Evolutionary conservation across 2,113 vertebrate genomes (phyloP).

Genomic region (Mesitornis unicolor): DNA sequence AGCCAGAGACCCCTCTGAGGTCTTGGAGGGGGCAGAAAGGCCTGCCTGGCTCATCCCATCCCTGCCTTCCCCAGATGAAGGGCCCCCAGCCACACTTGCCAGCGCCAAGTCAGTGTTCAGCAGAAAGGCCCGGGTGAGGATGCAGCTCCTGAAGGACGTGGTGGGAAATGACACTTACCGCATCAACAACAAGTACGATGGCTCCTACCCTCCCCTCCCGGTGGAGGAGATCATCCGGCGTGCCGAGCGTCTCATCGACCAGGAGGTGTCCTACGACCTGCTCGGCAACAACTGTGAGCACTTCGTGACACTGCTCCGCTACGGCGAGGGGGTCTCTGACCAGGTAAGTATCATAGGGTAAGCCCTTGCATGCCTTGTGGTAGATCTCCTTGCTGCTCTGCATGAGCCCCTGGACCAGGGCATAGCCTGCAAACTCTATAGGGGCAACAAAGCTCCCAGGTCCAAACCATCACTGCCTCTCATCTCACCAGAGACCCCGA

Average conservation of each 20-base stretch:
- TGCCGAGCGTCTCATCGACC: slow-evolving; percentile 79
- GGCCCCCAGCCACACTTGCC: slow-evolving; percentile 69
- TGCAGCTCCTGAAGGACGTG: slow-evolving; percentile 91
- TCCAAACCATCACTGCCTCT: neutral
- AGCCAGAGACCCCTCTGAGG: neutral
- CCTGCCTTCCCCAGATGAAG: slow-evolving; percentile 75
- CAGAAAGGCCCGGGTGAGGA: slow-evolving; percentile 86
- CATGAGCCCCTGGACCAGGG: fast-evolving
- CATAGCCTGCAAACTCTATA: neutral
- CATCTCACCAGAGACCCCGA: neutral
- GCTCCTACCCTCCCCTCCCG: slow-evolving; percentile 75
- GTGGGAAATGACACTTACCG: slow-evolving; percentile 80
- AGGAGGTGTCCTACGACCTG: slow-evolving; percentile 87
- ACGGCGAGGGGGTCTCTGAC: slow-evolving; percentile 84
- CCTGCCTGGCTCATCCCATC: neutral
- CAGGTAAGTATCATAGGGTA: slow-evolving; percentile 74
- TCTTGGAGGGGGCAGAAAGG: neutral
- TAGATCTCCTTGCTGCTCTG: neutral
- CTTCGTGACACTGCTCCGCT: slow-evolving; percentile 90
- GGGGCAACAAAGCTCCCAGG: neutral
- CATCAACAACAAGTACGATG: slow-evolving; percentile 93
- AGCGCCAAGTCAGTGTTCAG: slow-evolving; percentile 89
- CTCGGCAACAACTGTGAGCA: slow-evolving; percentile 92
- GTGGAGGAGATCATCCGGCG: slow-evolving; percentile 81
- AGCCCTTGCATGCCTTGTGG: neutral